Conservation (phyloP, 2,113 vertebrate genomes). For the Melanerpes formicivorus region DNA sequence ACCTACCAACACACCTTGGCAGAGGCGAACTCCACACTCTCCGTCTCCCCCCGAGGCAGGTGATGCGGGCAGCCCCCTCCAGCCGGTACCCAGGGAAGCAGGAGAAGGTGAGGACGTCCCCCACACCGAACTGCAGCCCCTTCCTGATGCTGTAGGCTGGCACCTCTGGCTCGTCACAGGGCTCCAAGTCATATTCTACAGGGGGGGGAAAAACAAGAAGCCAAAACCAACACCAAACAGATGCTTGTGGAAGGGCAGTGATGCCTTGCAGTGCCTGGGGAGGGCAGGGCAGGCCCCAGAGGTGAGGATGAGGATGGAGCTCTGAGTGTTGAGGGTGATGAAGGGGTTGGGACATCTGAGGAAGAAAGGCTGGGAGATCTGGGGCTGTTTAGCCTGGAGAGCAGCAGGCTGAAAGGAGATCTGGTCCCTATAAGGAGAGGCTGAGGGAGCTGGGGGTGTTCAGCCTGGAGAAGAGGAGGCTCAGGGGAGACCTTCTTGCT, state of each 20-base stretch:
- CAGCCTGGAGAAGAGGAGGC: too few species aligned
- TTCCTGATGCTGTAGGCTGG: constrained; percentile 93
- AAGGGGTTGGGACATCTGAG: too few species aligned
- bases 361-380: too few species aligned
- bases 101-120: constrained; percentile 91
- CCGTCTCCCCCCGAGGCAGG: constrained; percentile 97
- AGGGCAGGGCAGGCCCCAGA: accelerated
- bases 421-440: too few species aligned
- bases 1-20: constrained; percentile 99
- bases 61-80: constrained; percentile 90
- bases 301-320: not conserved
- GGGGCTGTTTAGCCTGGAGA: too few species aligned
- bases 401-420: too few species aligned
- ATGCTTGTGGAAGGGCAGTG: accelerated
- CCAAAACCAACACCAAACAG: not conserved
- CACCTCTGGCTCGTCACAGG: constrained; percentile 94
- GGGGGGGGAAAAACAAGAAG: not conserved
- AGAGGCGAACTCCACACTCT: constrained; percentile 99
- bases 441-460: too few species aligned
- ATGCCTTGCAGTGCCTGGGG: accelerated
- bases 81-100: constrained; percentile 98
- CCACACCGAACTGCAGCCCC: constrained; percentile 93
- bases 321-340: not conserved
- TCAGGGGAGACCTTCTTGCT: too few species aligned
- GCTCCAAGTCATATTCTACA: constrained; percentile 94